Evolutionary conservation across 2,888 invertebrate species (phyloP).

Genomic region (Heliconius cydno): DNA sequence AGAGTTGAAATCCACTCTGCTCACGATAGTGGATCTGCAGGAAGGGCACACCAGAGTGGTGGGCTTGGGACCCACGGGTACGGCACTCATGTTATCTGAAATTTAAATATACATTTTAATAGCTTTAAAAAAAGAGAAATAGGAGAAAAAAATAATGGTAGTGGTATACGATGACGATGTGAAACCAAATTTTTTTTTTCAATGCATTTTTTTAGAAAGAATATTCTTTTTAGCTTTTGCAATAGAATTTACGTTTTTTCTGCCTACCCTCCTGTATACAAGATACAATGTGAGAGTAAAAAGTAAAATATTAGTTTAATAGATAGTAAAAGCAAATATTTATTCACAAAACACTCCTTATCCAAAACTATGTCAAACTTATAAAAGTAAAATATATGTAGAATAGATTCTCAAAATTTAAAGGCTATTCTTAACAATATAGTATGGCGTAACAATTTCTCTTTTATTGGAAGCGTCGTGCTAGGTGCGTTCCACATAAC

Average conservation of each 20-base stretch:
- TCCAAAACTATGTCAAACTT: not conserved
- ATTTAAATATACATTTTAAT: slow-evolving; percentile 16
- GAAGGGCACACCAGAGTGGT: slow-evolving; percentile 71
- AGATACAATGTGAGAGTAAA: not conserved
- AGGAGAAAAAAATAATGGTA: not conserved
- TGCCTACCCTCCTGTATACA: not conserved
- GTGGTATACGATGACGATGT: too few relatives aligned
- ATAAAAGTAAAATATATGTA: not conserved
- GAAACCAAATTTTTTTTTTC: not conserved
- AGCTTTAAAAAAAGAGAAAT: not conserved
- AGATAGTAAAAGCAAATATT: not conserved
- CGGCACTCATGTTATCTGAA: slow-evolving; percentile 47
- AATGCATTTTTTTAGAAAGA: too few relatives aligned
- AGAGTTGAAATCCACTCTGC: slow-evolving; percentile 70
- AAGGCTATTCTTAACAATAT: not conserved
- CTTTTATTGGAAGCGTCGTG: slow-evolving; percentile 3
- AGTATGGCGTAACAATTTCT: slow-evolving; percentile 12
- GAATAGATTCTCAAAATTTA: not conserved
- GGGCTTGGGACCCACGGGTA: slow-evolving; percentile 71
- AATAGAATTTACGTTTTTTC: too few relatives aligned
- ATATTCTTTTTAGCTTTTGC: too few relatives aligned
- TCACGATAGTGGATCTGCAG: slow-evolving; percentile 72
- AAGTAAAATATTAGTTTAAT: not conserved
- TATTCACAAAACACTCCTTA: not conserved
- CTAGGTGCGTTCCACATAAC: slow-evolving; percentile 6